Evolutionary conservation across 2,113 vertebrate genomes (phyloP).

Genomic region (Apodemus sylvaticus): DNA sequence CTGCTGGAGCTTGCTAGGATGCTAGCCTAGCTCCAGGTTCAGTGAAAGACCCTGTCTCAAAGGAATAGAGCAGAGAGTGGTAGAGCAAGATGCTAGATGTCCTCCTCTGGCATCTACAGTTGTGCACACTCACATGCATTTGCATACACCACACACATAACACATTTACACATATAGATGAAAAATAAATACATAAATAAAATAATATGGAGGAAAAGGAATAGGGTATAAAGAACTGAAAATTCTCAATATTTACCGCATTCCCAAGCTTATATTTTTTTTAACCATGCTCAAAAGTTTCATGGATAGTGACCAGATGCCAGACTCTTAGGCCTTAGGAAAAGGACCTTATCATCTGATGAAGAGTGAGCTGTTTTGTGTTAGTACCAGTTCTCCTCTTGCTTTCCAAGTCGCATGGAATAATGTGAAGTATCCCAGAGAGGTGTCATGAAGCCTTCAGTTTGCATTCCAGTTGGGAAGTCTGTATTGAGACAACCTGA

Average conservation of each 20-base stretch:
- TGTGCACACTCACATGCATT: background rate
- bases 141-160: background rate
- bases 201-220: background rate
- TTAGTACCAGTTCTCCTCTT: background rate
- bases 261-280: background rate
- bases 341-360: conserved; percentile 18
- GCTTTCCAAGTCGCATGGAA: background rate
- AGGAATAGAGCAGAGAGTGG: no score
- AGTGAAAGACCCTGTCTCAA: background rate
- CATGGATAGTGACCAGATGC: conserved; percentile 6
- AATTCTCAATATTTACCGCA: conserved; percentile 41
- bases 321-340: conserved; percentile 5
- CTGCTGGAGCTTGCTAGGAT: background rate
- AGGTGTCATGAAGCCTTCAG: background rate
- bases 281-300: background rate
- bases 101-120: background rate
- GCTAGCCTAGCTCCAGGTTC: background rate
- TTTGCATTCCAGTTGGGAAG: background rate
- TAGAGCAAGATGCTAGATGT: background rate
- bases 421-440: background rate
- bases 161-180: background rate
- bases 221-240: background rate
- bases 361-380: background rate
- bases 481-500: background rate
- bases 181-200: background rate